A percentile compares a stretch with the other conserved stretches of the same genome.
phyloP scores from a whole-genome alignment of 2,797 vertebrate genomes.

The Scyliorhinus canicula region DNA sequence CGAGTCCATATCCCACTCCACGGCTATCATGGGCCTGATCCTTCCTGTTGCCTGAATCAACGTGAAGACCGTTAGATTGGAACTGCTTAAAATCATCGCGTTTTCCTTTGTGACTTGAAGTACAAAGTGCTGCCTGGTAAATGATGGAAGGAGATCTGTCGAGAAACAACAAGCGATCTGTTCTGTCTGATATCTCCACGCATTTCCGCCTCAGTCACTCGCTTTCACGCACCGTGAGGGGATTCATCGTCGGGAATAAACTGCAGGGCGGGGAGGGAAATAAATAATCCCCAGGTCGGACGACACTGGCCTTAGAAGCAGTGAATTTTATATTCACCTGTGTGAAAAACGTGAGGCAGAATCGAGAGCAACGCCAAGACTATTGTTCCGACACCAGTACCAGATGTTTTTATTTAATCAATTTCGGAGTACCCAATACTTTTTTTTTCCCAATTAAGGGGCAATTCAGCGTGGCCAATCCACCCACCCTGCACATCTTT shows the following conservation, averaged over 20 bases:
- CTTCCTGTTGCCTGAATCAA: too few species aligned
- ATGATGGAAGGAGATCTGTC: background rate
- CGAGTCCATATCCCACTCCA: background rate
- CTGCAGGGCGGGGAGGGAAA: too few species aligned
- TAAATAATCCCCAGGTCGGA: background rate
- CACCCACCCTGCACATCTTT: too few species aligned
- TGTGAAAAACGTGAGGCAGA: too few species aligned
- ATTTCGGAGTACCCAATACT: too few species aligned
- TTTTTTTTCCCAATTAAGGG: too few species aligned
- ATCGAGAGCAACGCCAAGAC: background rate
- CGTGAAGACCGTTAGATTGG: background rate
- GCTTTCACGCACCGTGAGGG: background rate
- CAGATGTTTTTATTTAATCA: background rate
- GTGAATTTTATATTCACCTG: background rate
- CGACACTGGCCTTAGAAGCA: background rate
- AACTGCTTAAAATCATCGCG: background rate
- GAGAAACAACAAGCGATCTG: constrained; percentile 9
- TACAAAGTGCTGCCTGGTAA: background rate
- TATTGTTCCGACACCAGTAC: background rate
- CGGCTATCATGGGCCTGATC: too few species aligned
- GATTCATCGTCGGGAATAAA: background rate
- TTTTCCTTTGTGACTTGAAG: background rate
- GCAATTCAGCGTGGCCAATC: too few species aligned
- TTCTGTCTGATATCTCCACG: constrained; percentile 21
- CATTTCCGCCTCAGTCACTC: background rate